Percentiles rank a stretch among this genome's conserved stretches.
Conservation (phyloP, 2,113 vertebrate species). For the Nerophis ophidion region DNA sequence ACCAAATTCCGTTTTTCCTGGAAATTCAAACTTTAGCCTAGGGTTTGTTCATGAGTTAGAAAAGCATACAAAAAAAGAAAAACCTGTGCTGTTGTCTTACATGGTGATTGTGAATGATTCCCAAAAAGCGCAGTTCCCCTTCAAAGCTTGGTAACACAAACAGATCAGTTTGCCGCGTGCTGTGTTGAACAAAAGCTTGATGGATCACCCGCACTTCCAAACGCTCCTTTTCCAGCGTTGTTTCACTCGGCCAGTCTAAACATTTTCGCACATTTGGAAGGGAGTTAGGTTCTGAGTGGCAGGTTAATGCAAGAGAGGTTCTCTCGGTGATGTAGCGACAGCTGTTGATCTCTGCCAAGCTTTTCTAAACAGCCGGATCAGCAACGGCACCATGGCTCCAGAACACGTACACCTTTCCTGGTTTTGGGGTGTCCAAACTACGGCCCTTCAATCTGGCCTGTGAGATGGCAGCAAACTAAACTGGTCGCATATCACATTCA, state of each 20-base stretch:
- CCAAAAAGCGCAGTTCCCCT: too few relatives aligned
- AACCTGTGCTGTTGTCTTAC: too few relatives aligned
- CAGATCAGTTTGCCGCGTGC: constrained; percentile 15
- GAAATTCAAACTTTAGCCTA: too few relatives aligned
- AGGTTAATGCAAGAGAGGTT: constrained; percentile 32
- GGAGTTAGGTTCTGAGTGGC: constrained; percentile 24
- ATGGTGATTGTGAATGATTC: too few relatives aligned
- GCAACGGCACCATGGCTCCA: constrained; percentile 28
- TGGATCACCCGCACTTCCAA: constrained; percentile 48
- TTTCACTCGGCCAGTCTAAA: constrained; percentile 58
- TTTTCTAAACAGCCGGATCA: constrained; percentile 41
- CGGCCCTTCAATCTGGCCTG: too few relatives aligned
- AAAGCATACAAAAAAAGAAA: too few relatives aligned
- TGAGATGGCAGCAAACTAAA: too few relatives aligned
- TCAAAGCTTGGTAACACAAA: too few relatives aligned
- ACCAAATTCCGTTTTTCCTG: too few relatives aligned
- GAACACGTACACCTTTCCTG: not conserved
- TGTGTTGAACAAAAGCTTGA: constrained; percentile 30
- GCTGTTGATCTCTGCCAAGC: constrained; percentile 28
- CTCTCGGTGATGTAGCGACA: constrained; percentile 45
- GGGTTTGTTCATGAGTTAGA: too few relatives aligned
- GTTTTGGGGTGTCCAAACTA: too few relatives aligned
- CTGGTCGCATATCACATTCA: too few relatives aligned
- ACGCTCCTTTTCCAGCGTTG: constrained; percentile 35
- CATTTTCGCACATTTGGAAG: constrained; percentile 59